Conservation (phyloP, 1,140 invertebrate genomes). For the Megalonaias nervosa region DNA sequence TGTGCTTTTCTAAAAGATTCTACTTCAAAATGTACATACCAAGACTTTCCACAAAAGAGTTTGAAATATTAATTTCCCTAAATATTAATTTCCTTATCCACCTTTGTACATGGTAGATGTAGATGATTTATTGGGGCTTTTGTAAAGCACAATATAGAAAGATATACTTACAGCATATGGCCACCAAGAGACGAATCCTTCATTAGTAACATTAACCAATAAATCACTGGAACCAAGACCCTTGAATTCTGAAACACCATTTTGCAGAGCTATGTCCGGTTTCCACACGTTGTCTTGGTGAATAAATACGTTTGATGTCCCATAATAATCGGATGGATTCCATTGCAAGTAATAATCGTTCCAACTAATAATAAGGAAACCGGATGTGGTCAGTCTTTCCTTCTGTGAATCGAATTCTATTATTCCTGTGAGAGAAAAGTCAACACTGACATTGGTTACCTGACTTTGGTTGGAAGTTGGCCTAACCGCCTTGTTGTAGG, state of each 20-base stretch:
- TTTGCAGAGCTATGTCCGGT: conserved; percentile 15
- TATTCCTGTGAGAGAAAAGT: neutral
- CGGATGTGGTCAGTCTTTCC: neutral
- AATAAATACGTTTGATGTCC: neutral
- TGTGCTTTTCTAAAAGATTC: too few relatives aligned
- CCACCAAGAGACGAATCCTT: conserved; percentile 2
- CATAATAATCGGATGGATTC: neutral
- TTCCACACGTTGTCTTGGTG: conserved; percentile 11
- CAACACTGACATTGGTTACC: neutral
- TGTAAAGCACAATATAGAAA: too few relatives aligned
- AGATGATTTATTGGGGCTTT: too few relatives aligned
- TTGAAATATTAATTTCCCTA: too few relatives aligned
- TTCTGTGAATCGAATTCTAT: neutral
- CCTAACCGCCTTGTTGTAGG: too few relatives aligned
- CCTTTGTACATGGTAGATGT: too few relatives aligned
- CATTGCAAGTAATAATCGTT: conserved; percentile 1
- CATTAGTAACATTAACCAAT: neutral
- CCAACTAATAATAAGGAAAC: neutral
- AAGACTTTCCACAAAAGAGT: too few relatives aligned
- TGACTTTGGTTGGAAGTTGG: too few relatives aligned
- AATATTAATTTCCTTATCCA: too few relatives aligned
- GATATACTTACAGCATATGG: conserved; percentile 6
- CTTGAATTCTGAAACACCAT: conserved; percentile 3
- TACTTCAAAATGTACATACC: too few relatives aligned
- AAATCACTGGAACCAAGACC: conserved; percentile 1